These are phyloP conservation scores for Agriopis marginaria DNA, from an alignment of 2,888 invertebrate species.

Conservation along the genomic window DNA sequence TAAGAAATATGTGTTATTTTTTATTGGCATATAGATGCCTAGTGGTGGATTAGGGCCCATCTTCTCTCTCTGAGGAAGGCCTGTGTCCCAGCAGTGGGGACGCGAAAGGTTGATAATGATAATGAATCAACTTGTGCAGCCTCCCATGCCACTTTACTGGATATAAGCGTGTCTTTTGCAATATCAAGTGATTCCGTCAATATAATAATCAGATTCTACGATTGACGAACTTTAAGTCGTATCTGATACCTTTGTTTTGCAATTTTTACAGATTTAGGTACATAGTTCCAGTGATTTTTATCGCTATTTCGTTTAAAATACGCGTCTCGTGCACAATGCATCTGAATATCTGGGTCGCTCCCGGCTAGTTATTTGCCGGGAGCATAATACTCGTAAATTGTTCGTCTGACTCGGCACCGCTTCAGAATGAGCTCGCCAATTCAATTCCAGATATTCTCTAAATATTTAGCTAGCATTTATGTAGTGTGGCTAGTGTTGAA, in stretches of 20 bases:
- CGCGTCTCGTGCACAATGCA: conserved; percentile 50
- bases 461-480: conserved; percentile 30
- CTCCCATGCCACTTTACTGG: no score
- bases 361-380: conserved; percentile 44
- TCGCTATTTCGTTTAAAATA: conserved; percentile 9
- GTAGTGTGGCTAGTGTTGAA: conserved; percentile 31
- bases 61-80: no score
- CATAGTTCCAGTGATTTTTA: conserved; percentile 2
- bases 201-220: no score
- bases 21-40: no score
- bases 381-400: conserved; percentile 48
- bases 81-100: no score
- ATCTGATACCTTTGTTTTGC: neutral
- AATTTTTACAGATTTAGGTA: conserved; percentile 7
- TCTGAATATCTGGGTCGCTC: conserved; percentile 39
- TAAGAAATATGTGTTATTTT: no score
- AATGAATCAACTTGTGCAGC: no score
- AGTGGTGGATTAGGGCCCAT: no score
- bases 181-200: no score
- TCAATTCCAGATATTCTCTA: conserved; percentile 30
- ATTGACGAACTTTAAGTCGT: no score
- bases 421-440: conserved; percentile 28
- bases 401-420: conserved; percentile 28
- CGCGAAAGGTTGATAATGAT: no score
- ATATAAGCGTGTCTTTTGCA: no score